Evolutionary conservation across 2,888 invertebrate species (phyloP).

Genomic region (Cancer borealis): DNA sequence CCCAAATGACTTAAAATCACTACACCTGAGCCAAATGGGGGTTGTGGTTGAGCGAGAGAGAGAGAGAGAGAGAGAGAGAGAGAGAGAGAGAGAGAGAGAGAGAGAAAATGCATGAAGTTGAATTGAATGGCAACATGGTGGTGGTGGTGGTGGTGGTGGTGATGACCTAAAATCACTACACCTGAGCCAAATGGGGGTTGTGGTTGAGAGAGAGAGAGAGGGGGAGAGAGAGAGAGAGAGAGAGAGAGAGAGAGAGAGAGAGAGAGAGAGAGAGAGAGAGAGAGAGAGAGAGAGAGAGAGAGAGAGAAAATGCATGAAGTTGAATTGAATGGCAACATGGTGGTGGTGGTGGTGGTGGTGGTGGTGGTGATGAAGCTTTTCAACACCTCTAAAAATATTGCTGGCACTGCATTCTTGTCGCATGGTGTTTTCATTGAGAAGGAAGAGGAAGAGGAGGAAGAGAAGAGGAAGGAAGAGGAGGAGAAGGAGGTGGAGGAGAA

Average conservation of each 20-base stretch:
- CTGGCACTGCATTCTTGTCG: too few relatives aligned
- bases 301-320: not conserved
- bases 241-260: not conserved
- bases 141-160: too few relatives aligned
- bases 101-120: too few relatives aligned
- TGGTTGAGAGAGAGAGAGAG: not conserved
- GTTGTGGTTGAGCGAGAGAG: not conserved
- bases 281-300: not conserved
- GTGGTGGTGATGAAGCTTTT: too few relatives aligned
- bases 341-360: too few relatives aligned
- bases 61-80: not conserved
- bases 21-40: constrained; percentile 45
- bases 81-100: constrained; percentile 7
- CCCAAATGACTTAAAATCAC: constrained; percentile 12
- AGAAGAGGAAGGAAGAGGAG: not conserved
- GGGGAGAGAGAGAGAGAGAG: not conserved
- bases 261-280: not conserved
- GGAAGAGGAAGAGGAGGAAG: not conserved
- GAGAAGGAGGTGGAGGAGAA: not conserved
- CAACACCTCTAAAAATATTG: too few relatives aligned
- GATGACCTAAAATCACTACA: constrained; percentile 23
- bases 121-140: too few relatives aligned
- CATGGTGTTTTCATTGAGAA: not conserved
- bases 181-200: constrained; percentile 38
- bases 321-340: not conserved